These are phyloP conservation scores for Acanthopleura granulata DNA, from an alignment of 2,888 invertebrate genomes.

Conservation along the genomic window DNA sequence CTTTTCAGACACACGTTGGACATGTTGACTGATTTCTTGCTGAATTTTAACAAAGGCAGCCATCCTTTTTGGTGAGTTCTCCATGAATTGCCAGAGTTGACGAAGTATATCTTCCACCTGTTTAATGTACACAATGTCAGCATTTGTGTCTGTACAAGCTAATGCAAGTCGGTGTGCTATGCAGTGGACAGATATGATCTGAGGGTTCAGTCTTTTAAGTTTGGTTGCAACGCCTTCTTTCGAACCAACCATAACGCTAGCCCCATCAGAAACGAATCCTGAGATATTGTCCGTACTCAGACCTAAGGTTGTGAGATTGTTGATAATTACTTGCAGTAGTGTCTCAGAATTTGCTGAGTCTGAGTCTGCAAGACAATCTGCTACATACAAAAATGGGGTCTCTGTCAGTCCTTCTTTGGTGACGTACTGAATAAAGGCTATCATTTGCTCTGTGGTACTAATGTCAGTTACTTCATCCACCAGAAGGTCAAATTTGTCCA, in stretches of 20 bases:
- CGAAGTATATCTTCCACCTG: constrained; percentile 27
- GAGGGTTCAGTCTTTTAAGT: constrained; percentile 23
- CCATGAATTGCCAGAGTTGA: constrained; percentile 34
- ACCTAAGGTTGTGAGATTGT: constrained; percentile 9
- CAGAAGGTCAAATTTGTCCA: neutral
- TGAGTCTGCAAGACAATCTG: constrained; percentile 2
- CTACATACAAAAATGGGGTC: neutral
- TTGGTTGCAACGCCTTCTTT: constrained; percentile 28
- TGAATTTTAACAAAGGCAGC: constrained; percentile 33
- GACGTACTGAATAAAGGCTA: neutral
- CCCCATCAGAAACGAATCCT: constrained; percentile 30
- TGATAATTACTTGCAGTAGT: constrained; percentile 32
- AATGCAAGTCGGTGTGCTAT: constrained; percentile 35
- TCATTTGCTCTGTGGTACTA: neutral
- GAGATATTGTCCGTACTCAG: constrained; percentile 24
- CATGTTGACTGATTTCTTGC: constrained; percentile 24
- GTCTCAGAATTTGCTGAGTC: constrained; percentile 23
- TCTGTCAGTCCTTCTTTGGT: neutral
- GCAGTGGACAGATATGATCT: constrained; percentile 33
- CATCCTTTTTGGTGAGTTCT: constrained; percentile 37
- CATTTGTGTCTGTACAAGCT: constrained; percentile 30
- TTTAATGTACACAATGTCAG: constrained; percentile 29
- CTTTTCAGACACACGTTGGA: constrained; percentile 15
- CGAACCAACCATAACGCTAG: constrained; percentile 32
- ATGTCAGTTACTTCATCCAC: constrained; percentile 15